Evolutionary conservation across 2,888 invertebrate genomes (phyloP).

Genomic region (Tethea ocularis): DNA sequence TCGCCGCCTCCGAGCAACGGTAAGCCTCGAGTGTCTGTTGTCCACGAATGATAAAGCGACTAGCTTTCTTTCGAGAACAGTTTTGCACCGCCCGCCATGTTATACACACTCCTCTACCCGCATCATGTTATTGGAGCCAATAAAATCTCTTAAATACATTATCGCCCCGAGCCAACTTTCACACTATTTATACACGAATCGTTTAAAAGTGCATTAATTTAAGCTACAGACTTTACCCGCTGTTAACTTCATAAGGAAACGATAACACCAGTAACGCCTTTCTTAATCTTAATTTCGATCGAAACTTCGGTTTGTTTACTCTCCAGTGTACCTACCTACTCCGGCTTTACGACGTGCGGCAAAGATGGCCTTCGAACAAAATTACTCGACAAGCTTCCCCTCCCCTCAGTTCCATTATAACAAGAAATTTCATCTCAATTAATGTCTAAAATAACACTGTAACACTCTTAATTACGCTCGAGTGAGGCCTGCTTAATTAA

Average conservation of each 20-base stretch:
- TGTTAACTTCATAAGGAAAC: conserved; percentile 59
- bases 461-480: conserved; percentile 83
- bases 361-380: conserved; percentile 66
- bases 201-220: conserved; percentile 51
- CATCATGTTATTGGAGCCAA: conserved; percentile 43
- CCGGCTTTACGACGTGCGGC: conserved; percentile 60
- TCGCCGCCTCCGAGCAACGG: conserved; percentile 53
- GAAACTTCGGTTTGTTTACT: conserved; percentile 73
- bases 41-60: conserved; percentile 75
- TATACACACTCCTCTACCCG: conserved; percentile 40
- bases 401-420: conserved; percentile 68
- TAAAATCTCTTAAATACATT: conserved; percentile 36
- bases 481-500: conserved; percentile 83
- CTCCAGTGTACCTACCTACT: conserved; percentile 53
- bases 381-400: conserved; percentile 61
- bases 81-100: conserved; percentile 39
- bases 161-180: conserved; percentile 21
- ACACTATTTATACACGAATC: conserved; percentile 30
- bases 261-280: conserved; percentile 68
- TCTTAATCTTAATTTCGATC: conserved; percentile 72
- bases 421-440: conserved; percentile 83
- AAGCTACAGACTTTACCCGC: conserved; percentile 47
- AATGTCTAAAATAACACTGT: conserved; percentile 83
- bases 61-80: conserved; percentile 58
- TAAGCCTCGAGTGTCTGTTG: conserved; percentile 69